Base-by-base conservation (phyloP, 2,888 invertebrate genomes). In the Archips xylosteana region DNA sequence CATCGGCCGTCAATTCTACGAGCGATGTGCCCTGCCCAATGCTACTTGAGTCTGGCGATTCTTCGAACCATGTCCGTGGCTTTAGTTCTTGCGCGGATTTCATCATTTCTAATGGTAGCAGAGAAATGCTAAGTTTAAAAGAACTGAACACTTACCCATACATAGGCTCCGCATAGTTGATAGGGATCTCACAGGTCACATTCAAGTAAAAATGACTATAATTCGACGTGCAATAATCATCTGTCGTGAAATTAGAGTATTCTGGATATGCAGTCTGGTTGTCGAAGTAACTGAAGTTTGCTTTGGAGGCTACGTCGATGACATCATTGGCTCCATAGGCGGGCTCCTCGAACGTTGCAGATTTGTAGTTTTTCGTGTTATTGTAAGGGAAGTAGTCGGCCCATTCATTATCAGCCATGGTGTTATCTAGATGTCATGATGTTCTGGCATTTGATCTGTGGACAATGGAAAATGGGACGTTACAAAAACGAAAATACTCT, bases 141-240 rank as follows among this genome's bases (percentile, higher is more conserved):
- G 13, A 39, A 39, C 63, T 71, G 34, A 32, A 10, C 13, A 91
- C 91, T 88, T 76, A 92, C 78, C 97, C 97, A 87, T 97, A 96
- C 88, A 97, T 95, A 39, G 97, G 96, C 73, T 96, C 95, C 0
- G 96, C 96, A 87, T 96, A 96, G 69, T 94, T 92, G 74, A 96
- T 95, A 0, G 96, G 97, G 80, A 96, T 95, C 80, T 96, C 96
- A 75, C 95, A 95, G 0, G 96, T 96, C 0, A 97, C 95, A 84
- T 97, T 96, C 75, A 96, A 83, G 80, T 95, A 95, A 0, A 87
- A 86, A 67, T 92, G 93, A 0, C 93, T 92, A 71, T 89, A 81
- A 62, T 94, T 93, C 1, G 93, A 92, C 3, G 86, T 80, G 75
- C 94, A 94, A 74, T 86, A 94, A 75, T 94, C 93, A 49, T 92